Evolutionary conservation across 1,140 invertebrate species (phyloP).

Genomic region (Macrobrachium rosenbergii): DNA sequence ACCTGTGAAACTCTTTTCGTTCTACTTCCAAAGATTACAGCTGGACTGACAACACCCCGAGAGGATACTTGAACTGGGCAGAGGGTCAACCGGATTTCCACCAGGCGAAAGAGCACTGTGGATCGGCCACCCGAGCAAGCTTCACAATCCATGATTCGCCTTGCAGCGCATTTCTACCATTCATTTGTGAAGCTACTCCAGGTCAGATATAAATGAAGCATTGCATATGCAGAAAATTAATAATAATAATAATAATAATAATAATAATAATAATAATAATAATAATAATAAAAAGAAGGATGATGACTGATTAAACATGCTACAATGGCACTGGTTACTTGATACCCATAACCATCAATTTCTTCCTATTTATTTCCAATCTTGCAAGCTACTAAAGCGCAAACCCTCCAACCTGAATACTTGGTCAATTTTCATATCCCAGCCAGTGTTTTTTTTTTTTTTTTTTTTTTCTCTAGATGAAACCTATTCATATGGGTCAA

Average conservation of each 20-base stretch:
- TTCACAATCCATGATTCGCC: slow-evolving; percentile 20
- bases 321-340: too few species aligned
- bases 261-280: neutral
- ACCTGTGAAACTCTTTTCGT: neutral
- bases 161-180: slow-evolving; percentile 24
- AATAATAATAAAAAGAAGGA: neutral
- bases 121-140: neutral
- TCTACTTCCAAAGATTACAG: slow-evolving; percentile 13
- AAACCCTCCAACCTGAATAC: too few species aligned
- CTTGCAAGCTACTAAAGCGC: too few species aligned
- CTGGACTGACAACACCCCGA: slow-evolving; percentile 30
- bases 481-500: too few species aligned
- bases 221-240: neutral
- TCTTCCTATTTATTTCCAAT: too few species aligned
- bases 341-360: too few species aligned
- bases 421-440: too few species aligned
- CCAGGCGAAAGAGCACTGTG: slow-evolving; percentile 21
- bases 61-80: slow-evolving; percentile 39
- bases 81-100: slow-evolving; percentile 32
- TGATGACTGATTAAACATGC: neutral
- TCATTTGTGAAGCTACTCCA: slow-evolving; percentile 41
- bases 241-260: neutral
- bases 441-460: too few species aligned
- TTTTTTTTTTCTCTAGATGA: too few species aligned
- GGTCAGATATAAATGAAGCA: slow-evolving; percentile 17